Conservation (phyloP, 1,140 invertebrate species). For the Coelopa frigida region DNA sequence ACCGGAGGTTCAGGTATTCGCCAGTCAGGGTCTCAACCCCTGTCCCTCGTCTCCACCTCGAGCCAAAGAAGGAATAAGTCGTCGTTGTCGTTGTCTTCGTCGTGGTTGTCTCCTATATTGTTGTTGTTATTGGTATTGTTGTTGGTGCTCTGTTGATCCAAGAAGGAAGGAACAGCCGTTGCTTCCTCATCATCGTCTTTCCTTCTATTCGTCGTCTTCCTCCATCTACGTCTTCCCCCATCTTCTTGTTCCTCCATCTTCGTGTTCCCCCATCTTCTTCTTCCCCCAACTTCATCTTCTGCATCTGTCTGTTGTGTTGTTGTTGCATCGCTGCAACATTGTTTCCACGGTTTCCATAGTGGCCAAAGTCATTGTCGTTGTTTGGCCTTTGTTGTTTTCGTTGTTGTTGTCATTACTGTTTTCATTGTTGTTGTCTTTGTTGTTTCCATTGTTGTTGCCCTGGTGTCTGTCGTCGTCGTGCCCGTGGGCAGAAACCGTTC, state of each 20-base stretch:
- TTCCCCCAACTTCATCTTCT: not conserved
- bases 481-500: conserved; percentile 4
- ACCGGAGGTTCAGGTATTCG: too few relatives aligned
- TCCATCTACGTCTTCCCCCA: not conserved
- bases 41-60: too few relatives aligned
- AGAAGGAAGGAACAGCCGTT: not conserved
- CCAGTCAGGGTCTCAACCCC: too few relatives aligned
- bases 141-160: not conserved
- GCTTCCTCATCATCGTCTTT: not conserved
- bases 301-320: not conserved
- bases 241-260: not conserved
- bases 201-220: not conserved
- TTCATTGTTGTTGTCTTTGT: too few relatives aligned
- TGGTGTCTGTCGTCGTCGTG: conserved; percentile 1
- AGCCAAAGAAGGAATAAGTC: too few relatives aligned
- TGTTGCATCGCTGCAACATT: not conserved
- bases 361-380: not conserved
- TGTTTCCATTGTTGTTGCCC: conserved; percentile 4
- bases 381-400: too few relatives aligned
- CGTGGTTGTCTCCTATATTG: too few relatives aligned
- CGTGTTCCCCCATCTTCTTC: not conserved
- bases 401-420: too few relatives aligned
- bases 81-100: too few relatives aligned
- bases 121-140: too few relatives aligned
- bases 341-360: not conserved